phyloP scores from a whole-genome alignment of 2,888 invertebrate species.

The Dryadula phaetusa region DNA sequence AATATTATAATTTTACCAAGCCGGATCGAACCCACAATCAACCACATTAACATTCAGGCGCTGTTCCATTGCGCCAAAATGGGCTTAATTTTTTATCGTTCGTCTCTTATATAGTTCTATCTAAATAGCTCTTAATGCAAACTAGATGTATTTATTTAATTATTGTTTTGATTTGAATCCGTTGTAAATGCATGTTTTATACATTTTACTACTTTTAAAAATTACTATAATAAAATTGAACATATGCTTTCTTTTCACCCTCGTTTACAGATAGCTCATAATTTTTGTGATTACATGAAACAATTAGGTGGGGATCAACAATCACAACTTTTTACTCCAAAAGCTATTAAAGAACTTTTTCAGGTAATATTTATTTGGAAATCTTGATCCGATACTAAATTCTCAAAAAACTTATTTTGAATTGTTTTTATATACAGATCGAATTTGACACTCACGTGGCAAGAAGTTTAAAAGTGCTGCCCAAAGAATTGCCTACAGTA shows the following conservation, averaged over 20 bases:
- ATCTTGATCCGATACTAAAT: neutral
- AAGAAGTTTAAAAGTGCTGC: conserved; percentile 77
- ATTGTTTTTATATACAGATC: conserved; percentile 61
- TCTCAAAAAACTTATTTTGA: neutral
- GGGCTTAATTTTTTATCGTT: too few species aligned
- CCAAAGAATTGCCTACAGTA: conserved; percentile 85
- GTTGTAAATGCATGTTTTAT: too few species aligned
- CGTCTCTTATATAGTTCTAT: too few species aligned
- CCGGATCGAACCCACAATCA: too few species aligned
- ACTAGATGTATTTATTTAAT: too few species aligned
- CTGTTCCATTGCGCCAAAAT: too few species aligned
- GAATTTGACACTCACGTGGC: conserved; percentile 85
- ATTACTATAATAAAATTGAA: neutral
- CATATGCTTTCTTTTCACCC: neutral
- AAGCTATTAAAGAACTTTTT: conserved; percentile 78
- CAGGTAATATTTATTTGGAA: conserved; percentile 60
- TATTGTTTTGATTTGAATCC: too few species aligned
- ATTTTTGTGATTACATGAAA: conserved; percentile 79
- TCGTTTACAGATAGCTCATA: conserved; percentile 67
- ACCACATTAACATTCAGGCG: too few species aligned
- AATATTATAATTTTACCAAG: too few species aligned
- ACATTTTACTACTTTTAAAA: neutral
- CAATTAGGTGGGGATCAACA: conserved; percentile 78
- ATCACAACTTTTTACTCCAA: conserved; percentile 76
- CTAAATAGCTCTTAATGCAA: too few species aligned